phyloP scores from a whole-genome alignment of 2,797 vertebrate species.

The Coracias cyanogaster region DNA sequence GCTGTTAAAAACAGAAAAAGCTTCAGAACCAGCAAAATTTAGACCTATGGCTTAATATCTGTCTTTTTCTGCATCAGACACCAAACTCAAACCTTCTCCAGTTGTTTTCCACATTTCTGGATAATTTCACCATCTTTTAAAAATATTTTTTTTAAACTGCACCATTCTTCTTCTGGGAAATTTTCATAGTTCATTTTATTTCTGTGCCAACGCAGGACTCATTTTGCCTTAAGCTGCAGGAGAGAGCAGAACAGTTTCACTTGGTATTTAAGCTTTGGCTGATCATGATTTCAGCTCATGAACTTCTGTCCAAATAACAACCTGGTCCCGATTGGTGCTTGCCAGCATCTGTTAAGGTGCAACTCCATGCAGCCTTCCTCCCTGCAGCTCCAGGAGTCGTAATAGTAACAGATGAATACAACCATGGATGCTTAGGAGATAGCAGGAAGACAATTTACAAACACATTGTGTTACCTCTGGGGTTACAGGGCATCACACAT shows the following conservation, averaged over 20 bases:
- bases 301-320: neutral
- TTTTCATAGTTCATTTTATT: neutral
- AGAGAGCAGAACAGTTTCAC: neutral
- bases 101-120: neutral
- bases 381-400: neutral
- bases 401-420: neutral
- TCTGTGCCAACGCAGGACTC: neutral
- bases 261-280: neutral
- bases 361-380: neutral
- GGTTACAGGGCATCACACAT: neutral
- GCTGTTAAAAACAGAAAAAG: neutral
- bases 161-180: neutral
- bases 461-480: neutral
- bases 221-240: neutral
- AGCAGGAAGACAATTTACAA: slow-evolving; percentile 1
- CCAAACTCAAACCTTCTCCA: neutral
- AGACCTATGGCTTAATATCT: neutral
- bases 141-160: neutral
- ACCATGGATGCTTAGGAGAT: neutral
- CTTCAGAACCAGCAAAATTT: neutral
- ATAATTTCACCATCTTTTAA: neutral
- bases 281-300: neutral
- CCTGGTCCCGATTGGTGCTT: fast-evolving
- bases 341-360: neutral
- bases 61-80: neutral